Conservation (phyloP, 2,797 vertebrate species). For the Tragopan temminckii region DNA sequence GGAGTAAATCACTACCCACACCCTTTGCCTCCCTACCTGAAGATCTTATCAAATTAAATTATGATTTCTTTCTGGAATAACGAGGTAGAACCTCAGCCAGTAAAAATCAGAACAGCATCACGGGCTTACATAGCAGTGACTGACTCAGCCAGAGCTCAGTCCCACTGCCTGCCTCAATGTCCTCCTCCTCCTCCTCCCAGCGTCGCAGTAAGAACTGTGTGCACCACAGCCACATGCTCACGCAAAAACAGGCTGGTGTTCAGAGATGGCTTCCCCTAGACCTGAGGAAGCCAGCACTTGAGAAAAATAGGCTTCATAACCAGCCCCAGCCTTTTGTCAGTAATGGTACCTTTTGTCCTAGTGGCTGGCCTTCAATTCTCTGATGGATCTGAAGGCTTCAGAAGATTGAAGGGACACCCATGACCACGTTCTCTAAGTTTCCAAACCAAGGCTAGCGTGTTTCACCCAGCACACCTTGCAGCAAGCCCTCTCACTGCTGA, state of each 20-base stretch:
- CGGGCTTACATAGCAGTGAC: background rate
- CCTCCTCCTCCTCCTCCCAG: background rate
- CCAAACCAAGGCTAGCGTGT: background rate
- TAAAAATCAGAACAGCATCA: background rate
- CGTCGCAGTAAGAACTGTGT: background rate
- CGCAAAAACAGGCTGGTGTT: background rate
- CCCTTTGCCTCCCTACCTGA: constrained; percentile 25
- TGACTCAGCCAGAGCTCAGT: background rate
- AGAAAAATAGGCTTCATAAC: background rate
- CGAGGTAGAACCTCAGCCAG: background rate
- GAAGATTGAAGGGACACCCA: background rate
- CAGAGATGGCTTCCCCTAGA: background rate
- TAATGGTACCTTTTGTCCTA: background rate
- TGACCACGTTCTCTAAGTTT: background rate
- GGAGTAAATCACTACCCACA: constrained; percentile 48
- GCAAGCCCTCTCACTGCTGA: background rate
- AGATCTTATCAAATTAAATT: constrained; percentile 48
- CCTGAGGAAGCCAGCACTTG: background rate
- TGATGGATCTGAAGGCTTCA: background rate
- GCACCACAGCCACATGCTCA: background rate
- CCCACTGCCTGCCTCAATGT: background rate
- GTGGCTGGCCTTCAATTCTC: background rate
- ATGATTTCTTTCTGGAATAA: constrained; percentile 27
- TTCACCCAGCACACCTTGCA: background rate
- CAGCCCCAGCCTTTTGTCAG: background rate